These are phyloP conservation scores for Astreopora myriophthalma DNA, from an alignment of 64 coral and sea anemone genomes.

Conservation along the genomic window DNA sequence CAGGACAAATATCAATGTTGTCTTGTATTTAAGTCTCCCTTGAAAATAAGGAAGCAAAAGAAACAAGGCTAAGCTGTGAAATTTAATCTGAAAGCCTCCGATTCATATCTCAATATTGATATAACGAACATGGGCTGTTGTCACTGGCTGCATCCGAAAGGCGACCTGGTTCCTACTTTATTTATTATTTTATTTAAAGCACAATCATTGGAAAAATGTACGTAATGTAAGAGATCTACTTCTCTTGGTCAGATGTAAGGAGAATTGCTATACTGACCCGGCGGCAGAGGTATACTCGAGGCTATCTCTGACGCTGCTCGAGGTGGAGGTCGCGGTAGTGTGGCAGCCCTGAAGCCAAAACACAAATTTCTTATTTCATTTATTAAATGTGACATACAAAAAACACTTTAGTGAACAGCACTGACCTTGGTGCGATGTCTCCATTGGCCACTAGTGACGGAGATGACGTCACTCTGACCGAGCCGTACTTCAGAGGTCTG, in stretches of 20 bases:
- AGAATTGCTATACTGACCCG: background rate
- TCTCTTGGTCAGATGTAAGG: too few species aligned
- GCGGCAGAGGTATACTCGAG: background rate
- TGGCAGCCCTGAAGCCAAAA: background rate
- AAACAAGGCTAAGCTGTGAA: too few species aligned
- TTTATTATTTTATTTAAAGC: too few species aligned
- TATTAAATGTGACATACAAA: background rate
- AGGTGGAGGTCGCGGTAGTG: conserved; percentile 5
- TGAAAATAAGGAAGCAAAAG: too few species aligned
- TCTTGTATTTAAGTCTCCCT: too few species aligned
- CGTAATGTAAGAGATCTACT: background rate
- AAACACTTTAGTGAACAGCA: background rate
- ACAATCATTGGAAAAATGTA: too few species aligned
- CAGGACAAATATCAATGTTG: too few species aligned
- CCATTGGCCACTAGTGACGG: background rate
- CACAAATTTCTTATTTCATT: background rate
- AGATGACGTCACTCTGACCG: conserved; percentile 4
- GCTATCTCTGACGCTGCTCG: background rate
- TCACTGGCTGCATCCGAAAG: too few species aligned
- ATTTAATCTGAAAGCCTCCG: too few species aligned
- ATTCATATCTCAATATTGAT: too few species aligned
- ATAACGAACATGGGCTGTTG: too few species aligned
- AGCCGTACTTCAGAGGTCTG: conserved; percentile 21
- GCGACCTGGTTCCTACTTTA: too few species aligned
- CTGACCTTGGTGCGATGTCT: background rate